Base-by-base conservation (phyloP, 2,888 invertebrate genomes). In the Galeopsomyia nigrocyanea region DNA sequence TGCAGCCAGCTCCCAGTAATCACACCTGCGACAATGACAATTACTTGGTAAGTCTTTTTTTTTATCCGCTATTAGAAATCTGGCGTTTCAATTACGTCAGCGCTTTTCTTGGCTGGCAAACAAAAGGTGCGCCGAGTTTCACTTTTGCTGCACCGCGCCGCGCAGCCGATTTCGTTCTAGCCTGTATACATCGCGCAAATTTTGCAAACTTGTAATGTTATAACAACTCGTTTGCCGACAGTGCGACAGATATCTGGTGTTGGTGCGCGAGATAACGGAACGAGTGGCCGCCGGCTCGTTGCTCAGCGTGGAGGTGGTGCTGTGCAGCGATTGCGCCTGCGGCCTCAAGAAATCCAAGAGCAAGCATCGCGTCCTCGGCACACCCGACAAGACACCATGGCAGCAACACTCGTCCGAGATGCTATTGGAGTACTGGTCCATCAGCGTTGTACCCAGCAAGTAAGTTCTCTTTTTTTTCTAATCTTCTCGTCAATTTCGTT, bases 351-450 rank as follows among this genome's bases (percentile, higher is more conserved):
- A 84, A 66, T 80, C 84, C 16, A 82, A 82, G 67, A 81, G 80
- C 78, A 85, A 84, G 73, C 80, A 85, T 73, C 83, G 85, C 66
- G 78, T 82, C 22, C 79, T 80, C 39, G 78, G 81, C 21, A 78
- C 80, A 63, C 83, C 39, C 39, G 39, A 39, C 39, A 39, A 39
- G 87, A 82, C 77, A 78, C 82, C 75, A 80, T 83, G 78, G 85
- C 86, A 86, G 81, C 84, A 70, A 81, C 39, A 83, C 74, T 78
- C 90, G 6, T 88, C 91, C 81, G 85, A 90, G 78, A 87, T 94
- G 78, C 89, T 95, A 68, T 87, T 96, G 77, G 96, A 96, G 86
- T 90, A 94, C 79, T 96, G 96, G 96, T 93, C 92, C 76, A 91
- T 95, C 84, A 89, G 90, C 78, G 88, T 93, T 72, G 87, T 90